phyloP scores from a whole-genome alignment of 2,888 invertebrate species.

The Eristalinus sepulchralis region DNA sequence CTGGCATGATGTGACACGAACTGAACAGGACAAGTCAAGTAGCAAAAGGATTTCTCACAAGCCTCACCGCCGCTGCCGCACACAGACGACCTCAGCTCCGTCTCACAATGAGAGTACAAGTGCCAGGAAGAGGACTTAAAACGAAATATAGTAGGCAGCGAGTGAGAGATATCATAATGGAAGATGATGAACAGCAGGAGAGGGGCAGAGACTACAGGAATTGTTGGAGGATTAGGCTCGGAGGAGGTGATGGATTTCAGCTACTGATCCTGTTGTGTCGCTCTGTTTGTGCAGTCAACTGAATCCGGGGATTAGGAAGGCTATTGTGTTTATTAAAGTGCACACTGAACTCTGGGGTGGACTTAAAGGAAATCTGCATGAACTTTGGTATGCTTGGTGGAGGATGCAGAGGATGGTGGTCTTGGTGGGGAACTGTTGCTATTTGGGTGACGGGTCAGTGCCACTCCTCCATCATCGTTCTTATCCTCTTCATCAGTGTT shows the following conservation, averaged over 20 bases:
- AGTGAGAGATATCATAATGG: conserved; percentile 30
- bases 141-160: conserved; percentile 48
- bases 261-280: conserved; percentile 66
- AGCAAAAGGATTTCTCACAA: conserved; percentile 59
- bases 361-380: not conserved
- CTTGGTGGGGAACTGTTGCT: not conserved
- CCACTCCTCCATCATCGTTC: too few species aligned
- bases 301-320: conserved; percentile 54
- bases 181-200: conserved; percentile 23
- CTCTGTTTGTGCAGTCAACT: conserved; percentile 63
- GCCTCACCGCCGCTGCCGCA: not conserved
- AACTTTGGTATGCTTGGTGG: not conserved
- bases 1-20: conserved; percentile 65
- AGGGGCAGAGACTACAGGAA: conserved; percentile 2
- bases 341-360: not conserved
- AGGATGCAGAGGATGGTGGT: not conserved
- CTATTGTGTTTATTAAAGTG: conserved; percentile 32
- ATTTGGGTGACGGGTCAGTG: too few species aligned
- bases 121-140: conserved; percentile 25
- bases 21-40: conserved; percentile 70
- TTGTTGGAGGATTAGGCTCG: conserved; percentile 59
- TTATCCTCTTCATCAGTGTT: too few species aligned
- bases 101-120: conserved; percentile 54
- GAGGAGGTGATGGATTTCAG: conserved; percentile 67
- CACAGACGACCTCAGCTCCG: conserved; percentile 30